Conservation (phyloP, 2,797 vertebrate genomes). For the Phalanger gymnotis region DNA sequence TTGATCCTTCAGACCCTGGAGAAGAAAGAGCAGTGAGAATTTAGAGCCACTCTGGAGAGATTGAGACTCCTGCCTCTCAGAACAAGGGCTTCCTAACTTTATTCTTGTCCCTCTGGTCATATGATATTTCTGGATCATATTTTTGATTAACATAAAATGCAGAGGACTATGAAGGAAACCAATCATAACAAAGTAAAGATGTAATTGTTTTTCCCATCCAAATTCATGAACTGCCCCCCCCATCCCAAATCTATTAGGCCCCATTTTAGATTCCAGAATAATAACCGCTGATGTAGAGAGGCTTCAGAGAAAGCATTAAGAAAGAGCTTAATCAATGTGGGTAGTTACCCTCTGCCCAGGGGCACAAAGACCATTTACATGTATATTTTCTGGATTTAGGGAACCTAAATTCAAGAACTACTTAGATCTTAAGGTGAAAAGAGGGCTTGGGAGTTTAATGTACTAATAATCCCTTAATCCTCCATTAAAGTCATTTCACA, state of each 20-base stretch:
- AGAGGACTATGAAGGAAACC: background rate
- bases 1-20: constrained; percentile 35
- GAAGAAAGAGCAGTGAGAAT: constrained; percentile 38
- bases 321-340: background rate
- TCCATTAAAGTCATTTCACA: background rate
- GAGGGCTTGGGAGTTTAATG: background rate
- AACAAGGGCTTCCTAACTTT: background rate
- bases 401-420: background rate
- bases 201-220: background rate
- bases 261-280: background rate
- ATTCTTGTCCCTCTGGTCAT: background rate
- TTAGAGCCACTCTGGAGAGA: background rate
- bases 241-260: background rate
- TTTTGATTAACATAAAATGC: background rate
- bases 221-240: background rate
- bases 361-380: background rate
- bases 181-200: background rate
- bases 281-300: background rate
- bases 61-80: background rate
- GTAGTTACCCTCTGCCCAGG: background rate
- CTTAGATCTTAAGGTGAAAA: background rate
- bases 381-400: background rate
- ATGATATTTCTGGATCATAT: background rate
- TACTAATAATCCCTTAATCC: background rate
- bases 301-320: background rate